A percentile compares a stretch with the other conserved stretches of the same genome.
phyloP scores from a whole-genome alignment of 2,797 vertebrate genomes.

The Hafferia zeledoni region DNA sequence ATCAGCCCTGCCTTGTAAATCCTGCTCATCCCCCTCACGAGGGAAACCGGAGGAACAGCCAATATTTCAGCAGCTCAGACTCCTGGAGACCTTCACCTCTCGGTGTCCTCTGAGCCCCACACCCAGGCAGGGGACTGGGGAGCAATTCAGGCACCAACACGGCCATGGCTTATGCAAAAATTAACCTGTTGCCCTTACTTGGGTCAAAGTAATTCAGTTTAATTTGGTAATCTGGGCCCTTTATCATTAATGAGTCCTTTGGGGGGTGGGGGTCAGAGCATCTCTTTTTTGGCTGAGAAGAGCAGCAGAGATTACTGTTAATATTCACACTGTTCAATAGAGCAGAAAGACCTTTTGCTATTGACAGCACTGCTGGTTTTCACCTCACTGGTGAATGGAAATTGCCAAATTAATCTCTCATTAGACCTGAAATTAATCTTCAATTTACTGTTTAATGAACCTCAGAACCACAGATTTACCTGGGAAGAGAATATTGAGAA shows the following conservation, averaged over 20 bases:
- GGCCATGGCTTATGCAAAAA: background rate
- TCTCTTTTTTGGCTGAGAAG: background rate
- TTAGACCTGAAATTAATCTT: constrained; percentile 40
- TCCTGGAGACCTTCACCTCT: constrained; percentile 47
- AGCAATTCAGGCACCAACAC: background rate
- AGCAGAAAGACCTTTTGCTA: constrained; percentile 17
- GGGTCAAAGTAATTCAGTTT: constrained; percentile 34
- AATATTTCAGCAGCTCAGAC: constrained; percentile 41
- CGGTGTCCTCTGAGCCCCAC: background rate
- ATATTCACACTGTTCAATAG: constrained; percentile 30
- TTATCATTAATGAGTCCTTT: constrained; percentile 36
- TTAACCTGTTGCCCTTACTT: constrained; percentile 55
- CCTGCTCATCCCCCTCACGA: background rate
- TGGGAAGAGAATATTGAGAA: background rate
- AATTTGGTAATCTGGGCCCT: constrained; percentile 42
- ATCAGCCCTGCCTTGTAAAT: constrained; percentile 51
- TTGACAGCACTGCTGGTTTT: constrained; percentile 14
- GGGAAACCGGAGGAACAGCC: background rate
- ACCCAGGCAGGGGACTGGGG: background rate
- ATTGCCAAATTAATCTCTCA: constrained; percentile 47
- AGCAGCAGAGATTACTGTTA: constrained; percentile 37
- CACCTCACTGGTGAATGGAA: constrained; percentile 9
- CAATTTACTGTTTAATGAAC: constrained; percentile 30
- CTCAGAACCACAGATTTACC: constrained; percentile 6
- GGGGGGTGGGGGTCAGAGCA: background rate